Conservation (phyloP, 2,888 invertebrate species). For the Julus scandinavius region DNA sequence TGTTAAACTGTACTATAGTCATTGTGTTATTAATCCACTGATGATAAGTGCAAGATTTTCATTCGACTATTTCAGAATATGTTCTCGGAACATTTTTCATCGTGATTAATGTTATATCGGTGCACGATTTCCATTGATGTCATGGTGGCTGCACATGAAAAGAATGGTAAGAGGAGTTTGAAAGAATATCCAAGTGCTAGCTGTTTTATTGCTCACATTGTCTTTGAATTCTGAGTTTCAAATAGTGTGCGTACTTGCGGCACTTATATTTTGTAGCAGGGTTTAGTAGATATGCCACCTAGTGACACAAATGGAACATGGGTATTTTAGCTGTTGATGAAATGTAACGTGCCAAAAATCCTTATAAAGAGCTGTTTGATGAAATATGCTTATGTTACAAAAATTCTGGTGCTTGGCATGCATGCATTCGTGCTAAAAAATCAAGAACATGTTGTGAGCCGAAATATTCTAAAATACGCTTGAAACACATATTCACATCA, state of each 20-base stretch:
- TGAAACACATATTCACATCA: conserved; percentile 8
- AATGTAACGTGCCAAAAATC: conserved; percentile 6
- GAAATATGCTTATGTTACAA: not conserved
- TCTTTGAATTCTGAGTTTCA: not conserved
- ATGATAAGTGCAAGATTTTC: not conserved
- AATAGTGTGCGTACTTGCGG: not conserved
- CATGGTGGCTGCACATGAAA: not conserved
- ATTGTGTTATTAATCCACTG: not conserved
- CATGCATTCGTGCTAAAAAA: not conserved
- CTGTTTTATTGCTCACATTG: not conserved
- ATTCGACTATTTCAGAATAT: not conserved
- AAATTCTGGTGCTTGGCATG: not conserved
- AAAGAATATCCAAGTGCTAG: not conserved
- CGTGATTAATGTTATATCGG: not conserved
- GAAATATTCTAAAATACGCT: not conserved
- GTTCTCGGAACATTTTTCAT: not conserved
- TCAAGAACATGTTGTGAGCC: not conserved
- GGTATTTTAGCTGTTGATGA: not conserved
- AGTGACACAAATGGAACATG: not conserved
- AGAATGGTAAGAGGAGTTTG: not conserved
- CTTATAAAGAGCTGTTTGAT: not conserved
- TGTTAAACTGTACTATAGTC: conserved; percentile 23
- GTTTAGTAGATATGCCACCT: not conserved
- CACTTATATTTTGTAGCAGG: not conserved
- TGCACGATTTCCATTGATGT: not conserved